A percentile compares a stretch with the other conserved stretches of the same genome.
Conservation (phyloP, 2,888 invertebrate species). For the Fragum sueziense region DNA sequence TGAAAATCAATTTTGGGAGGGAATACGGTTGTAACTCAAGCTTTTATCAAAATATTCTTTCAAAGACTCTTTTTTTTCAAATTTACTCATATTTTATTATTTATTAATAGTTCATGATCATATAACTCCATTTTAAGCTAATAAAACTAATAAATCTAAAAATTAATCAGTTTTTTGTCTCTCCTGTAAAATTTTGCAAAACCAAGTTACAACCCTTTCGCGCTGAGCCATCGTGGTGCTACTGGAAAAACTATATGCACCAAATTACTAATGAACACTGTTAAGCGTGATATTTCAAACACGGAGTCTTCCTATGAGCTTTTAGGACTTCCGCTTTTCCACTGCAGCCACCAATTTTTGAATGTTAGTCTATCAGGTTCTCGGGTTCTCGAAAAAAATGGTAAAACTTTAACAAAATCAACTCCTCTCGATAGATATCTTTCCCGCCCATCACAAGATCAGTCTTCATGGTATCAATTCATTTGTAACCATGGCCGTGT, state of each 20-base stretch:
- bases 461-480: conserved; percentile 49
- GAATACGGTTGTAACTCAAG: no score
- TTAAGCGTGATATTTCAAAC: conserved; percentile 61
- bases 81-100: no score
- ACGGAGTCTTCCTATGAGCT: conserved; percentile 58
- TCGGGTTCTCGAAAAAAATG: conserved; percentile 44
- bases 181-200: no score
- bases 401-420: conserved; percentile 34
- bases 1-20: no score
- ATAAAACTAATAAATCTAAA: no score
- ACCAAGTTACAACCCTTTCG: no score
- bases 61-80: no score
- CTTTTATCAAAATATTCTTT: no score
- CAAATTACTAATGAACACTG: conserved; percentile 58
- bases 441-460: conserved; percentile 29
- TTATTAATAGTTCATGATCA: no score
- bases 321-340: conserved; percentile 40
- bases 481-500: conserved; percentile 44
- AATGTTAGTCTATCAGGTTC: conserved; percentile 56
- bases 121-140: no score
- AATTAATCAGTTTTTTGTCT: no score
- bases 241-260: conserved; percentile 47
- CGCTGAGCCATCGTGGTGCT: no score
- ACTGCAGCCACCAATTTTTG: conserved; percentile 57
- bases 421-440: conserved; percentile 58